Conservation (phyloP, 2,888 invertebrate genomes). For the Hirtodrosophila histrioides region DNA sequence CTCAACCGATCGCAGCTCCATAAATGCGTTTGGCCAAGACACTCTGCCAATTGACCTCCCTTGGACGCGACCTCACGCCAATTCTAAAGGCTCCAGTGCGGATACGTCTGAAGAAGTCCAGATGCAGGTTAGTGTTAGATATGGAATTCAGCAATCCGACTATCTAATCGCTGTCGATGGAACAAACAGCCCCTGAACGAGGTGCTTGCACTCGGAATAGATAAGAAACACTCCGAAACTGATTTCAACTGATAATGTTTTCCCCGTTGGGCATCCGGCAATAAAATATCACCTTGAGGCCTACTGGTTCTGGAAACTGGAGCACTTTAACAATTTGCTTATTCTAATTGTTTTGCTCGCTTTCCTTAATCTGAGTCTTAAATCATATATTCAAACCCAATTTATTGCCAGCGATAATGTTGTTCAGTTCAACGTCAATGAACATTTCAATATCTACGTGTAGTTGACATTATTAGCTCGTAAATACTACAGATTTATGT, state of each 20-base stretch:
- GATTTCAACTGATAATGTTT: conserved; percentile 24
- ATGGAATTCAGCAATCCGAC: background rate
- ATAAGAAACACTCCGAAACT: conserved; percentile 8
- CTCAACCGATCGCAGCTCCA: background rate
- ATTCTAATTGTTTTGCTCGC: background rate
- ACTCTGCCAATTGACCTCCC: background rate
- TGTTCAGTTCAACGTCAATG: conserved; percentile 1
- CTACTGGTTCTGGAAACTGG: too few species aligned
- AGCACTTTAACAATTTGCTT: background rate
- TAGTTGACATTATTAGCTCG: conserved; percentile 5
- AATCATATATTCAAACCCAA: conserved; percentile 20
- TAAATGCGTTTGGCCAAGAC: conserved; percentile 11
- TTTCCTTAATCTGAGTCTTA: conserved; percentile 20
- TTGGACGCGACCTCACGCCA: background rate
- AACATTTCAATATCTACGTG: background rate
- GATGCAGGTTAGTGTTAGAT: conserved; percentile 34
- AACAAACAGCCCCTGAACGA: conserved; percentile 14
- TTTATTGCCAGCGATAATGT: conserved; percentile 34
- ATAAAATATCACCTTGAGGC: conserved; percentile 26
- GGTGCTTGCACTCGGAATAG: conserved; percentile 5
- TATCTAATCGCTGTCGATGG: conserved; percentile 40
- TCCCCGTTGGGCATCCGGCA: background rate
- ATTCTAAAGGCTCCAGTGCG: background rate
- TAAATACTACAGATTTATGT: conserved; percentile 6
- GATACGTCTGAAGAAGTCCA: background rate